Base-by-base conservation (phyloP, 2,113 vertebrate species). In the Rhizomys pruinosus region DNA sequence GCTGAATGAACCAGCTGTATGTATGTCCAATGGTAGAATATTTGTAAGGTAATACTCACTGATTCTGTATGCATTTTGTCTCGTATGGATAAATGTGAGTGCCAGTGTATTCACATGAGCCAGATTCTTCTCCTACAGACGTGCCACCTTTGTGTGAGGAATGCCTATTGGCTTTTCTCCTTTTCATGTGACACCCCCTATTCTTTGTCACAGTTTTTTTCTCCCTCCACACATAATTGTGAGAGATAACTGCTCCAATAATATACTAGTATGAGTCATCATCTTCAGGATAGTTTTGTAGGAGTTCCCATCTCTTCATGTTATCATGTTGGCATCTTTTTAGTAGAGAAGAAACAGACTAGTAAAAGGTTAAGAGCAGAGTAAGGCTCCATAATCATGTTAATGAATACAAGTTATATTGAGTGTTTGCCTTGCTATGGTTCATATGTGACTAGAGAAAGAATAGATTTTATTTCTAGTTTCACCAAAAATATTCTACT, bases 401-500 rank as follows among this genome's bases (percentile, higher is more conserved):
- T 85, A 77, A 80, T 69, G 3, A 27, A 69, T 16, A 29, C 44
- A 39, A 68, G 44, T 29, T 84, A 1, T 93, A 27, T 27, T 87
- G 27, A 89, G 2, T 84, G 71, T 22, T 72, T 84, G 27, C 39
- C 73, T 78, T 76, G 85, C 47, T 66, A 22, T 90, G 32, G 34
- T 66, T 73, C 74, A 23, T 79, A 12, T 74, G 22, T 82, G 37
- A 76, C 57, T 61, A 20, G 57, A 92, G 23, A 61, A 32, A 42
- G 61, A 3, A 72, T 61, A 87, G 44, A 17, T 88, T 92, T 82
- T 73, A 20, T 61, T 91, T 71, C 5, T 29, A 78, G 22, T 92
- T 91, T 90, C 59, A 63, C 94, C 34, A 77, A 37, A 94, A 82
- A 91, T 27, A 86, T 79, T 82, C 52, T 1, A 39, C 42, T 6